These are phyloP conservation scores for Myotis daubentonii DNA, from an alignment of 2,797 vertebrate species.

Conservation along the genomic window DNA sequence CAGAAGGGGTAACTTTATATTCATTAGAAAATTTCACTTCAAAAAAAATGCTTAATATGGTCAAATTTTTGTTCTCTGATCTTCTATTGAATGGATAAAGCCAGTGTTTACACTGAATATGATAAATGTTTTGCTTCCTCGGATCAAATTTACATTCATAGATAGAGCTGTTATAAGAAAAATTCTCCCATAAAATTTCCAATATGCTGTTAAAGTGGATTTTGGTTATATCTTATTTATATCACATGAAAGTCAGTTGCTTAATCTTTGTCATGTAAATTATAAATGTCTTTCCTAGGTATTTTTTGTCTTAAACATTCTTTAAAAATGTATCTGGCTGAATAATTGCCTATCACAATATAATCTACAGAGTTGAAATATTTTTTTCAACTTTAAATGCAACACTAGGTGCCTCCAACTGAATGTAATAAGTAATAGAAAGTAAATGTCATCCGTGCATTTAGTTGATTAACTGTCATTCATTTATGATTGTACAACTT, in stretches of 20 bases:
- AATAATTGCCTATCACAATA: constrained; percentile 69
- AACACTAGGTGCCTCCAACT: background rate
- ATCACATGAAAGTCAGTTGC: constrained; percentile 19
- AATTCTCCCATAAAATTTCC: constrained; percentile 53
- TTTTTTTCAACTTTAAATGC: constrained; percentile 54
- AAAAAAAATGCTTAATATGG: constrained; percentile 55
- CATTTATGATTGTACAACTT: constrained; percentile 8
- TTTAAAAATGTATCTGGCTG: constrained; percentile 70
- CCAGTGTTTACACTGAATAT: constrained; percentile 18
- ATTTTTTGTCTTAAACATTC: constrained; percentile 65
- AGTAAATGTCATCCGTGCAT: constrained; percentile 58
- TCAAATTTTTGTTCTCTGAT: constrained; percentile 56
- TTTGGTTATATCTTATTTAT: constrained; percentile 62
- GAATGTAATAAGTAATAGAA: constrained; percentile 61
- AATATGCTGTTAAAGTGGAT: constrained; percentile 15
- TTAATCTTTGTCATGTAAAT: constrained; percentile 60
- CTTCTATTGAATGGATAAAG: constrained; percentile 58
- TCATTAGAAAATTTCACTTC: constrained; percentile 62
- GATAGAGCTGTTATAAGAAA: constrained; percentile 56
- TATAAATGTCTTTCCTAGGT: constrained; percentile 65
- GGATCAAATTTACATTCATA: constrained; percentile 57
- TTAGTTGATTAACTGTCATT: constrained; percentile 58
- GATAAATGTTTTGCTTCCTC: constrained; percentile 68
- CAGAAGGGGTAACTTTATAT: constrained; percentile 42
- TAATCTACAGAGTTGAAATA: constrained; percentile 66